Percentiles rank a stretch among this genome's conserved stretches.
Conservation (phyloP, 2,113 vertebrate species). For the Spea bombifrons region DNA sequence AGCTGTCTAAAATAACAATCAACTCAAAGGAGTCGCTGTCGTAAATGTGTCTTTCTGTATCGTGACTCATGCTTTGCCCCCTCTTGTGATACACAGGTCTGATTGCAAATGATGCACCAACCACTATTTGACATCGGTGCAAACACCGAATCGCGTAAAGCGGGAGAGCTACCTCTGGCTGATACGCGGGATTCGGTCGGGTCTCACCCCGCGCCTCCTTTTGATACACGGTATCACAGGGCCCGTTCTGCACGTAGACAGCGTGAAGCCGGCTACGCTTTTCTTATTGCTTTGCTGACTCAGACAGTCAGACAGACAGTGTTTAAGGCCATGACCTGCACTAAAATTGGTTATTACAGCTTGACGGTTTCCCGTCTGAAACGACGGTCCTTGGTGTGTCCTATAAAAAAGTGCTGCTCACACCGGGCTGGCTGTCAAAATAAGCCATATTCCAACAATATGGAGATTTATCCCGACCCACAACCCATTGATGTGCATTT, state of each 20-base stretch:
- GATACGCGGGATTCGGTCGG: background rate
- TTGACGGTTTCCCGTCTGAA: slow-evolving; percentile 12
- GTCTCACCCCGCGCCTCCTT: background rate
- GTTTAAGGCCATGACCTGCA: slow-evolving; percentile 21
- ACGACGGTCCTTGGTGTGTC: too few species aligned
- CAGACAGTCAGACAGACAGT: slow-evolving; percentile 24
- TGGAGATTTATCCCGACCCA: too few species aligned
- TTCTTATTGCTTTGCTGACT: background rate
- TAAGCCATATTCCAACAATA: too few species aligned
- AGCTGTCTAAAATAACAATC: slow-evolving; percentile 1
- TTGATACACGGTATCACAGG: background rate
- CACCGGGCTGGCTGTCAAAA: too few species aligned
- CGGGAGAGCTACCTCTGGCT: background rate
- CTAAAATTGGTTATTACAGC: slow-evolving; percentile 36
- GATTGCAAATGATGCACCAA: background rate
- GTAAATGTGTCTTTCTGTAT: background rate
- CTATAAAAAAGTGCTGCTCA: too few species aligned
- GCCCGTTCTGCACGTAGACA: background rate
- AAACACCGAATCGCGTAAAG: background rate
- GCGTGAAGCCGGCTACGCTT: background rate
- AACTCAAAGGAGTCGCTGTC: background rate
- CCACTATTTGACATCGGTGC: background rate
- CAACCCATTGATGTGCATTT: too few species aligned
- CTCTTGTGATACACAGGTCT: background rate
- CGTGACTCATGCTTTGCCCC: background rate